These are phyloP conservation scores for Alloplasta piceator DNA, from an alignment of 2,888 invertebrate species.

Conservation along the genomic window DNA sequence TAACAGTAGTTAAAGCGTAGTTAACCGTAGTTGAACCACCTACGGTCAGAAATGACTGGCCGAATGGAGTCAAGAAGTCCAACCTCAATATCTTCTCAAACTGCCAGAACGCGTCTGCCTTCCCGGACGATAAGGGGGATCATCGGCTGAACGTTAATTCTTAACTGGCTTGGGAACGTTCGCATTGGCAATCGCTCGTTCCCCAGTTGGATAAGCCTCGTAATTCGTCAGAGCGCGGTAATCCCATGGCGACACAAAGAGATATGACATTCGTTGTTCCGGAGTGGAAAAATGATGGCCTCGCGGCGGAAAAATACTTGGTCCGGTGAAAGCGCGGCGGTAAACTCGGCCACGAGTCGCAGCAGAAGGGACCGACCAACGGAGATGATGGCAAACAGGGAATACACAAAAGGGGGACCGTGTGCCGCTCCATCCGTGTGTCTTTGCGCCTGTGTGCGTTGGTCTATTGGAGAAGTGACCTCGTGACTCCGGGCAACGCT, in stretches of 20 bases:
- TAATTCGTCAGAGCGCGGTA: neutral
- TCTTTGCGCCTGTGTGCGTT: neutral
- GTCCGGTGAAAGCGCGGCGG: conserved; percentile 58
- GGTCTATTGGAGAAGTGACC: conserved; percentile 30
- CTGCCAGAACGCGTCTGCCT: no score
- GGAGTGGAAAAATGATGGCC: conserved; percentile 22
- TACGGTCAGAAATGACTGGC: no score
- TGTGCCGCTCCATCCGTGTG: neutral
- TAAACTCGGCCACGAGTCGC: conserved; percentile 52
- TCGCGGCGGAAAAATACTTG: conserved; percentile 37
- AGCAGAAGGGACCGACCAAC: conserved; percentile 15
- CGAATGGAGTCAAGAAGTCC: no score
- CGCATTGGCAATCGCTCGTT: neutral
- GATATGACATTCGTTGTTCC: conserved; percentile 19
- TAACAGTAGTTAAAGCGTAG: no score
- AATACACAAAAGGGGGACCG: neutral
- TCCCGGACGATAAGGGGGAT: no score
- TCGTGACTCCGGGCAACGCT: conserved; percentile 49
- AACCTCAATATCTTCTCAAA: no score
- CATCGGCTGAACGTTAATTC: no score
- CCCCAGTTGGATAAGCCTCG: neutral
- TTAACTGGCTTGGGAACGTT: neutral
- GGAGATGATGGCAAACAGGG: neutral
- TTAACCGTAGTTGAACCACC: no score
- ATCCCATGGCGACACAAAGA: neutral